Base-by-base conservation (phyloP, 2,113 vertebrate genomes). In the Corvus moneduloides region DNA sequence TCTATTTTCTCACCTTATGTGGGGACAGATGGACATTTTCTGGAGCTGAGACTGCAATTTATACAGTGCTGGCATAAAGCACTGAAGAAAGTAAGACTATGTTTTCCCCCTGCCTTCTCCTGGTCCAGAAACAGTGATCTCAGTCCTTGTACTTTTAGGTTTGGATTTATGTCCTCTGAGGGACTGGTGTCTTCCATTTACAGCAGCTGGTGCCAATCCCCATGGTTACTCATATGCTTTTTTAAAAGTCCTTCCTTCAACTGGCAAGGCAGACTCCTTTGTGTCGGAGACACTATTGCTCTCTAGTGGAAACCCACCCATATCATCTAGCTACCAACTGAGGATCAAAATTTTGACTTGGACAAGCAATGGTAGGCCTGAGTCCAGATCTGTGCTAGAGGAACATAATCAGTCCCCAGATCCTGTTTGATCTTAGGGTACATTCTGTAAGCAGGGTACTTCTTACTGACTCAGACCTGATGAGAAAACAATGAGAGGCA, bases 141-240 rank as follows among this genome's bases (percentile, higher is more conserved):
- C 51, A 64, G 27, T 71, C 20, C 13, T 15, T 41, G 17, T 28
- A 7, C 43, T 58, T 78, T 46, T 26, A 41, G 14, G 18, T 74
- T 41, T 82, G 52, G 16, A 44, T 85, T 78, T 87, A 58, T n/a
- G 20, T 67, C 27, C 7, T 23, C 7, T 4, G 21, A 51, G 16
- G 18, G 39, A 41, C 20, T 44, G 2, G 8, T n/a, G 16, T 20
- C 22, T 73, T 81, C 24, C 28, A 14, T 44, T 43, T 86, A 46
- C 5, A 58, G 16, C 32, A 74, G n/a, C 61, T 69, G 35, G 10
- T 71, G 20, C 13, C 7, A 62, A 14, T 21, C 66, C 23, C 14
- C 5, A 19, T 0, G 0, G 32, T 41, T 58, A 35, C 7, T 74
- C 23, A 33, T 46, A 37, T 1, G 12, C 17, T 18, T 18, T 78